A percentile compares a stretch with the other conserved stretches of the same genome.
phyloP scores from a whole-genome alignment of 23 tunicate genomes.

The Styela clava region DNA sequence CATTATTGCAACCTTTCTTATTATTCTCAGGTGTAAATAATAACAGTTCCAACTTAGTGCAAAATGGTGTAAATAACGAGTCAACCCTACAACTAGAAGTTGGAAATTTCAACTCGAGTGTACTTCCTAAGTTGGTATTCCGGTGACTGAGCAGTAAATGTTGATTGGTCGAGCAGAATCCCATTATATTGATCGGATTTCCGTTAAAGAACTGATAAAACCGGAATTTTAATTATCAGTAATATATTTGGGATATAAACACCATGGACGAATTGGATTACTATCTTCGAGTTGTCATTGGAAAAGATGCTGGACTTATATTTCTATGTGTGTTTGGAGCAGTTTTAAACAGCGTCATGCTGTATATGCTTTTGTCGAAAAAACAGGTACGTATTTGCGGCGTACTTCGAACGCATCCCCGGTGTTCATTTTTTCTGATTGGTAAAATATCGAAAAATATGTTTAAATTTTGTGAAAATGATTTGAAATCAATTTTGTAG shows the following conservation, averaged over 20 bases:
- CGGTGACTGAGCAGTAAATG: background rate
- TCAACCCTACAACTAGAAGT: too few species aligned
- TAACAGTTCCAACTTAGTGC: too few species aligned
- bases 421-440: too few species aligned
- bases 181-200: background rate
- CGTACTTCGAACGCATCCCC: background rate
- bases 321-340: constrained; percentile 58
- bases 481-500: too few species aligned
- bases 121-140: too few species aligned
- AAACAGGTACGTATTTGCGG: constrained; percentile 53
- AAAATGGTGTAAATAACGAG: too few species aligned
- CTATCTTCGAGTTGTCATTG: constrained; percentile 31
- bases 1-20: too few species aligned
- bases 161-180: background rate
- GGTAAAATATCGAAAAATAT: too few species aligned
- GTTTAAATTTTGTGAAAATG: too few species aligned
- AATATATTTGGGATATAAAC: background rate
- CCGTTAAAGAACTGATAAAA: background rate
- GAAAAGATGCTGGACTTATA: constrained; percentile 28
- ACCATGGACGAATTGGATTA: constrained; percentile 19
- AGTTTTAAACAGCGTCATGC: constrained; percentile 45
- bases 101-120: too few species aligned
- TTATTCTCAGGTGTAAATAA: too few species aligned
- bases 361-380: constrained; percentile 41
- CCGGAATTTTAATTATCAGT: background rate